These are phyloP conservation scores for Geopemphigus sp. DNA, from an alignment of 1,140 invertebrate species.

Conservation along the genomic window DNA sequence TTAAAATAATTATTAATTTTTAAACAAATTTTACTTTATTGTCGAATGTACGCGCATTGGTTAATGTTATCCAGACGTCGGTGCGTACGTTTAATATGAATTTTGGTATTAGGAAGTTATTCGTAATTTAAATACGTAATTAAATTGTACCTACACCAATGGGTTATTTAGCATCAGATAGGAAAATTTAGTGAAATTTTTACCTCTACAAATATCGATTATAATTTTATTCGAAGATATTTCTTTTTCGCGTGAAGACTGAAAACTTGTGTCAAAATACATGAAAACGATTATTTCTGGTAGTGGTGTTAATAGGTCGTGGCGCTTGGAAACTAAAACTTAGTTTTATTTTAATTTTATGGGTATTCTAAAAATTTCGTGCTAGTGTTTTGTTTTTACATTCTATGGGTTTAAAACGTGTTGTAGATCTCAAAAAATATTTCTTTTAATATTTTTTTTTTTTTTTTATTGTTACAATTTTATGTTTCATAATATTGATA, in stretches of 20 bases:
- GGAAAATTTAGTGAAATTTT: slow-evolving; percentile 24
- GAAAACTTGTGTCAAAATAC: slow-evolving; percentile 33
- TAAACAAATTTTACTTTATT: background rate
- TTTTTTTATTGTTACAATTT: slow-evolving; percentile 24
- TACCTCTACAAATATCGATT: slow-evolving; percentile 1
- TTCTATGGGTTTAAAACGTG: slow-evolving; percentile 30
- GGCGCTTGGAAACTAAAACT: slow-evolving; percentile 11
- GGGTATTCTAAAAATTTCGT: slow-evolving; percentile 23
- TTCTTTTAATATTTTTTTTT: slow-evolving; percentile 12
- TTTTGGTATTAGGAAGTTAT: slow-evolving; percentile 22
- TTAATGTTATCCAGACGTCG: background rate
- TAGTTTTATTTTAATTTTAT: background rate
- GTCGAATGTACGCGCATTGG: background rate
- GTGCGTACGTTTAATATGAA: slow-evolving; percentile 8
- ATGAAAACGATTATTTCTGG: slow-evolving; percentile 22
- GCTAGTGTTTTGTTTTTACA: slow-evolving; percentile 28
- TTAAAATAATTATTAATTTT: background rate
- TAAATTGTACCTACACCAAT: slow-evolving; percentile 16
- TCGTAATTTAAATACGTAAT: slow-evolving; percentile 23
- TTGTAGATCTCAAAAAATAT: slow-evolving; percentile 39
- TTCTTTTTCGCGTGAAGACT: slow-evolving; percentile 26
- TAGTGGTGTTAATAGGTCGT: slow-evolving; percentile 14
- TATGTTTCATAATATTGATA: slow-evolving; percentile 1
- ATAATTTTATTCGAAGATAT: slow-evolving; percentile 8
- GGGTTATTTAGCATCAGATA: slow-evolving; percentile 24